These are phyloP conservation scores for Heterotis niloticus DNA, from an alignment of 2,113 vertebrate species.

Conservation along the genomic window DNA sequence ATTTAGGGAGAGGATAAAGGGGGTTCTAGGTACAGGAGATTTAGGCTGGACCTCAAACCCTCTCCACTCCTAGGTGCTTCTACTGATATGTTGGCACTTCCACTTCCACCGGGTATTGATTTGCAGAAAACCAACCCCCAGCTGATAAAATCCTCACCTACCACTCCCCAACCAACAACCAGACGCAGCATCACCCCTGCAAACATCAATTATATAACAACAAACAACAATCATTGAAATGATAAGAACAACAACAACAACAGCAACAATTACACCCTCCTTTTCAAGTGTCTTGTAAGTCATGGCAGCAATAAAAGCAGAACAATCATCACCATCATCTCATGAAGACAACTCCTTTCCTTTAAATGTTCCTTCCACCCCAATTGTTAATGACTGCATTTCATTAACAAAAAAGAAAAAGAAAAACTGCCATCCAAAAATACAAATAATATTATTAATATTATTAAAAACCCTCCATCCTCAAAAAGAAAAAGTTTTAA, in stretches of 20 bases:
- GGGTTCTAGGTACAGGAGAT: background rate
- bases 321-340: constrained; percentile 30
- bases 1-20: background rate
- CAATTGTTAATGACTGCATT: constrained; percentile 54
- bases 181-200: background rate
- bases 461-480: constrained; percentile 20
- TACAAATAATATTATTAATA: constrained; percentile 57
- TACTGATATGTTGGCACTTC: constrained; percentile 61
- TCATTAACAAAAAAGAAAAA: constrained; percentile 45
- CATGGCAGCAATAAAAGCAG: background rate
- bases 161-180: background rate
- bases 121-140: constrained; percentile 46
- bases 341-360: constrained; percentile 41
- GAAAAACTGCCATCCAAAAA: constrained; percentile 46
- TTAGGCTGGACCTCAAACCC: constrained; percentile 32
- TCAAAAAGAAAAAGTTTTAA: constrained; percentile 35
- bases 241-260: constrained; percentile 20
- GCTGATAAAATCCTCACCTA: constrained; percentile 25
- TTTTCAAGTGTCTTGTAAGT: constrained; percentile 65
- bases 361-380: constrained; percentile 37
- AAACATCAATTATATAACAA: constrained; percentile 40
- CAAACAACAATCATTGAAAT: constrained; percentile 18
- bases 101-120: constrained; percentile 39
- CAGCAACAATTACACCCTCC: constrained; percentile 55
- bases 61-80: constrained; percentile 43